These are phyloP conservation scores for Stenodera caucasica DNA, from an alignment of 2,888 invertebrate genomes.

Conservation along the genomic window DNA sequence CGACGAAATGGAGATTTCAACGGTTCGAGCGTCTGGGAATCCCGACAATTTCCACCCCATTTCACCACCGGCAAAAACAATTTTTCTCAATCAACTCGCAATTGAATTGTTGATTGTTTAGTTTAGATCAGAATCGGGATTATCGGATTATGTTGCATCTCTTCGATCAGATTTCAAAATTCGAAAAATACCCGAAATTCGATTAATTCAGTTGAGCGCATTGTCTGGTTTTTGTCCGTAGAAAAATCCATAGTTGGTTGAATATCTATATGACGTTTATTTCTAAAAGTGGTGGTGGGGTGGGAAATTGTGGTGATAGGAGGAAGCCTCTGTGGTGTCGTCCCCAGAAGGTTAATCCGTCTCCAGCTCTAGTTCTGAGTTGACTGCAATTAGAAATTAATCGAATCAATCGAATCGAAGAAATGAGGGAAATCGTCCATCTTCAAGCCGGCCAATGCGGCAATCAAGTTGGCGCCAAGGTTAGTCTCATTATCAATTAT, in stretches of 20 bases:
- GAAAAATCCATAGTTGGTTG: constrained; percentile 22
- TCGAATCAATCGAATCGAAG: constrained; percentile 51
- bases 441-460: constrained; percentile 96
- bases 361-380: too few relatives aligned
- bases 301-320: constrained; percentile 3
- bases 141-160: too few relatives aligned
- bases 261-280: constrained; percentile 23
- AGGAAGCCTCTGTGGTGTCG: constrained; percentile 4
- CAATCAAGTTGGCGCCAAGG: constrained; percentile 94
- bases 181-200: too few relatives aligned
- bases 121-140: too few relatives aligned
- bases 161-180: too few relatives aligned
- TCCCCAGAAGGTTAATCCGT: neutral
- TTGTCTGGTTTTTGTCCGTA: neutral
- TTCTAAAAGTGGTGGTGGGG: neutral
- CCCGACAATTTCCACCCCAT: neutral
- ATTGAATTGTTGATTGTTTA: too few relatives aligned
- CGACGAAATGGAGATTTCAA: neutral
- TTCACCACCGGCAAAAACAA: too few relatives aligned
- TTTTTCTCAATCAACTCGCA: too few relatives aligned
- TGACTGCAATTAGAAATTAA: too few relatives aligned
- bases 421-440: constrained; percentile 96
- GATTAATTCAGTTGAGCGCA: neutral
- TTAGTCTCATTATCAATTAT: constrained; percentile 67
- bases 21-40: neutral